Evolutionary conservation across 2,888 invertebrate genomes (phyloP).

Genomic region (Stictocephala bisonia): DNA sequence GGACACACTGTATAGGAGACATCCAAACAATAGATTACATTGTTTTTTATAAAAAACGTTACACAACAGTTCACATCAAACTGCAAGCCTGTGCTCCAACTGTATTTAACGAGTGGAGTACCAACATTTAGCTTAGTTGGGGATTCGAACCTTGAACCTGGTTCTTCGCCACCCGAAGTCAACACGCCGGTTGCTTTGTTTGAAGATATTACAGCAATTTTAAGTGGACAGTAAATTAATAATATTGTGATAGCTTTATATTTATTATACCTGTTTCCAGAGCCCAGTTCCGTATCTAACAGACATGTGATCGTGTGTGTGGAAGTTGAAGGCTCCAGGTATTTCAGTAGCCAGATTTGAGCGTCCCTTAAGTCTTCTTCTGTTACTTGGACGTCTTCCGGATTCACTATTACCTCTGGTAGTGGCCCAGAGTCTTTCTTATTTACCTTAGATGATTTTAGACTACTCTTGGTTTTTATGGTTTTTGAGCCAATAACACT

Average conservation of each 20-base stretch:
- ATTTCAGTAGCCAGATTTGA: background rate
- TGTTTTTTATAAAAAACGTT: too few species aligned
- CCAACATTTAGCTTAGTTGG: too few species aligned
- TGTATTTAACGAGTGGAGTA: background rate
- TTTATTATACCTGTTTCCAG: background rate
- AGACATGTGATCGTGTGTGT: background rate
- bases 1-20: too few species aligned
- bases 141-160: too few species aligned
- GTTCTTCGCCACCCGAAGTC: too few species aligned
- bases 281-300: background rate
- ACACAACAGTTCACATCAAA: too few species aligned
- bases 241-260: background rate
- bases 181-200: too few species aligned
- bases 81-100: too few species aligned
- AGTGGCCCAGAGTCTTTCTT: slow-evolving; percentile 6
- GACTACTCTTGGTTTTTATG: background rate
- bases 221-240: too few species aligned
- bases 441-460: background rate
- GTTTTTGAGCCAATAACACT: background rate
- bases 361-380: slow-evolving; percentile 1
- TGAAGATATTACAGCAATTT: too few species aligned
- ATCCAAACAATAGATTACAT: too few species aligned
- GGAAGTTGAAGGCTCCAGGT: background rate
- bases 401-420: background rate
- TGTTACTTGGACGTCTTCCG: background rate